Evolutionary conservation across 2,888 invertebrate species (phyloP).

Genomic region (Eupithecia abbreviata): DNA sequence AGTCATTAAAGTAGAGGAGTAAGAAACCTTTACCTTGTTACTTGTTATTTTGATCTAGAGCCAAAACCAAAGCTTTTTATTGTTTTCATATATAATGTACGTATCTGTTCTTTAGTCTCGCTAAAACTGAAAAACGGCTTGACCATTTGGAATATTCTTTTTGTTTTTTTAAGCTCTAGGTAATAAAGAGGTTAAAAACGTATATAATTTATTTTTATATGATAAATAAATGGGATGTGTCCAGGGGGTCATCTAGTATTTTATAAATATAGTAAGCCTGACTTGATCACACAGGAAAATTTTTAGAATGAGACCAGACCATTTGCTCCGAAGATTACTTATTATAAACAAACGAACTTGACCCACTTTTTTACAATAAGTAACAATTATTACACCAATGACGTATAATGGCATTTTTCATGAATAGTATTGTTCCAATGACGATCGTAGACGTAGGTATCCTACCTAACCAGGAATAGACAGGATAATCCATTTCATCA

Average conservation of each 20-base stretch:
- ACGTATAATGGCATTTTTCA: not conserved
- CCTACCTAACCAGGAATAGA: not conserved
- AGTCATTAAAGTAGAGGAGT: not conserved
- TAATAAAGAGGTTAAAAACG: no score
- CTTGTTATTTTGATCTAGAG: not conserved
- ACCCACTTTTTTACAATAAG: not conserved
- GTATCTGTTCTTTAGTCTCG: no score
- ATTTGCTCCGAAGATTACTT: not conserved
- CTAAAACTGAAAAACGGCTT: no score
- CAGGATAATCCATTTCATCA: not conserved
- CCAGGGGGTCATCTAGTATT: no score
- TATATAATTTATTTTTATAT: no score
- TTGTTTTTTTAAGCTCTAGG: no score
- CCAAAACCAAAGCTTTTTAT: not conserved
- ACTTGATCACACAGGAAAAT: no score
- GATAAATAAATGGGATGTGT: no score
- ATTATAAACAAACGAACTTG: not conserved
- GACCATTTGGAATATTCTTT: no score
- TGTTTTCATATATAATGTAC: no score
- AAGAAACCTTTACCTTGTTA: not conserved
- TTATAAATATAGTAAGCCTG: no score
- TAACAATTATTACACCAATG: not conserved
- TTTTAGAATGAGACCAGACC: not conserved
- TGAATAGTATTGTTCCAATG: not conserved
- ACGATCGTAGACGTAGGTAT: not conserved